Conservation (phyloP, 2,113 vertebrate genomes). For the Varanus komodoensis region DNA sequence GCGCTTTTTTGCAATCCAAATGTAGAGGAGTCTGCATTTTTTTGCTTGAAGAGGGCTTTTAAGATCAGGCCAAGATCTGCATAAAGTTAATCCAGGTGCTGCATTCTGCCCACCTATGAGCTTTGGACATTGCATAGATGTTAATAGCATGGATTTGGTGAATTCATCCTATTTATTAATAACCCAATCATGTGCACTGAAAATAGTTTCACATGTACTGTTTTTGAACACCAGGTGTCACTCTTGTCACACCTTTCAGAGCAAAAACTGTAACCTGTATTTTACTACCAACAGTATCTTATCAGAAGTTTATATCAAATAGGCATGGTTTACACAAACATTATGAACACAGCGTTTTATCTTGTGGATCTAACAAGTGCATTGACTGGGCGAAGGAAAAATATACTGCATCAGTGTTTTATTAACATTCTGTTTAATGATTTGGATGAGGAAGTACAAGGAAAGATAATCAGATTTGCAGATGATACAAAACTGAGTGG, state of each 20-base stretch:
- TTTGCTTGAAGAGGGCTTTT: not conserved
- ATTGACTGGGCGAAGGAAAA: not conserved
- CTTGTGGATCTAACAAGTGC: not conserved
- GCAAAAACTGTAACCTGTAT: not conserved
- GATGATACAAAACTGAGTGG: too few species aligned
- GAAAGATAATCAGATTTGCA: too few species aligned
- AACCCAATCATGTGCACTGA: not conserved
- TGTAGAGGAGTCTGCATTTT: not conserved
- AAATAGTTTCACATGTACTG: not conserved
- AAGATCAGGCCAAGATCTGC: not conserved
- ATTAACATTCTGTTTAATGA: not conserved
- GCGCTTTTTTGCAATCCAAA: too few species aligned
- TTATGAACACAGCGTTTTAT: not conserved
- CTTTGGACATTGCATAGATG: not conserved
- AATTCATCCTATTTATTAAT: not conserved
- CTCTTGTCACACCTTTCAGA: slow-evolving; percentile 42
- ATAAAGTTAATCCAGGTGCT: not conserved
- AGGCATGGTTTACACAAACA: not conserved
- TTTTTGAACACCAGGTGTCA: slow-evolving; percentile 58
- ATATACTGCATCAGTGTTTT: not conserved
- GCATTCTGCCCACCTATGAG: not conserved
- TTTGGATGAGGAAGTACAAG: too few species aligned
- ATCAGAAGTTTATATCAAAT: not conserved
- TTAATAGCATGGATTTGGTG: not conserved
- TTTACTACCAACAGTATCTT: not conserved